Base-by-base conservation (phyloP, 2,113 vertebrate genomes). In the Symphodus melops region DNA sequence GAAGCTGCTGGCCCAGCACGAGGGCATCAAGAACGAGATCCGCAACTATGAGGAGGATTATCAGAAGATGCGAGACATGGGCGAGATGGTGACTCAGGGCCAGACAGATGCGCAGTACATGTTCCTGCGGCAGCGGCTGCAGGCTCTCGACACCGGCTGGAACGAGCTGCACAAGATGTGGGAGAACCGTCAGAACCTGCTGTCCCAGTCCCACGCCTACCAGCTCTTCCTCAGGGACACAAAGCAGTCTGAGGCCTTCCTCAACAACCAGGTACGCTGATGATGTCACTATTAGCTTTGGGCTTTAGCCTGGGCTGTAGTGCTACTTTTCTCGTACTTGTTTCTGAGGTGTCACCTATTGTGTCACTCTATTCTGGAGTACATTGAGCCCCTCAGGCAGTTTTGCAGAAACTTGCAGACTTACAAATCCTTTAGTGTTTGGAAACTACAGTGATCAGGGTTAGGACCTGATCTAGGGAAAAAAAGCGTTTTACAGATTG, bases 91-190 rank as follows among this genome's bases (percentile, higher is more conserved):
- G 91, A 99, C 98, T 0, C 97, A 96, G 84, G 98, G 96, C 0
- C 98, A 99, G 88, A 99, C 97, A 0, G 98, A 99, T 0, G 96
- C 98, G 11, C 98, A 99, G 95, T 96, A 99, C 93, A 99, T 99
- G 98, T 99, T 99, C 92, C 92, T 99, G n/a, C 94, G 96, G 7
- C 98, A 99, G 89, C 93, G 98, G 79, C 95, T 99, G 0, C 98
- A 99, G 86, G 98, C 98, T 49, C 92, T 99, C 49, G 97, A 99
- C 90, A 99, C 97, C 0, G 98, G 98, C 62, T 99, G 98, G 98
- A 98, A 98, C 0, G 98, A 99, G 90, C 96, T 99, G 28, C 97
- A 98, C 94, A 98, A 97, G 91, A 99, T 99, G 98, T 99, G 98
- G 98, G 98, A 98, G 92, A 99, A 99, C 90, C 95, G 98, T n/a